A percentile compares a stretch with the other conserved stretches of the same genome.
phyloP scores from a whole-genome alignment of 2,797 vertebrate genomes.

The Eleutherodactylus coqui region DNA sequence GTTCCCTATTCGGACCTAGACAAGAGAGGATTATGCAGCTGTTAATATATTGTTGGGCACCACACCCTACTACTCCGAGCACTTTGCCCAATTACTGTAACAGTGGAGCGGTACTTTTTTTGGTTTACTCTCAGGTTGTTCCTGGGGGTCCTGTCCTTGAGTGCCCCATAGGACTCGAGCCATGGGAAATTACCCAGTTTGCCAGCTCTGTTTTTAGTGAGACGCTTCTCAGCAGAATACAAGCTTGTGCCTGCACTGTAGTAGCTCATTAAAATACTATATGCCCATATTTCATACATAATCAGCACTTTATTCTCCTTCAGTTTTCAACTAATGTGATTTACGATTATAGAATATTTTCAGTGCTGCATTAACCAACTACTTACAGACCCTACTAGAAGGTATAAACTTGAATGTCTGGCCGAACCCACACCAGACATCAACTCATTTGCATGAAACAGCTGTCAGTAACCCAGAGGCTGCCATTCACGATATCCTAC shows the following conservation, averaged over 20 bases:
- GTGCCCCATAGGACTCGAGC: neutral
- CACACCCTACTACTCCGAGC: no score
- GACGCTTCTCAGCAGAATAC: no score
- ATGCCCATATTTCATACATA: neutral
- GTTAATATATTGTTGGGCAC: no score
- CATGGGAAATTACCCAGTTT: no score
- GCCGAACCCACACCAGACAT: slow-evolving; percentile 12
- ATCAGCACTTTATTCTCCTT: neutral
- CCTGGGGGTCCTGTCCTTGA: no score
- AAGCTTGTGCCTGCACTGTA: neutral
- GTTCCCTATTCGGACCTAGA: no score
- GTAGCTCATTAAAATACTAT: neutral
- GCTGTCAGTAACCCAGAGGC: slow-evolving; percentile 47
- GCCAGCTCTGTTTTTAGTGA: no score
- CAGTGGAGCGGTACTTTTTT: no score
- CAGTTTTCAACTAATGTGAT: no score
- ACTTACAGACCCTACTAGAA: neutral
- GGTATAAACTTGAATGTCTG: neutral
- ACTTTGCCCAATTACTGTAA: no score
- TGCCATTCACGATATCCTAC: slow-evolving; percentile 42
- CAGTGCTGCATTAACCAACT: neutral
- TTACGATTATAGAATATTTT: neutral
- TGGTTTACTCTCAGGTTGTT: no score
- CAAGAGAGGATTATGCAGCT: no score
- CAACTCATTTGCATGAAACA: slow-evolving; percentile 34